These are phyloP conservation scores for Nasonovia ribisnigri DNA, from an alignment of 2,888 invertebrate genomes.

Conservation along the genomic window DNA sequence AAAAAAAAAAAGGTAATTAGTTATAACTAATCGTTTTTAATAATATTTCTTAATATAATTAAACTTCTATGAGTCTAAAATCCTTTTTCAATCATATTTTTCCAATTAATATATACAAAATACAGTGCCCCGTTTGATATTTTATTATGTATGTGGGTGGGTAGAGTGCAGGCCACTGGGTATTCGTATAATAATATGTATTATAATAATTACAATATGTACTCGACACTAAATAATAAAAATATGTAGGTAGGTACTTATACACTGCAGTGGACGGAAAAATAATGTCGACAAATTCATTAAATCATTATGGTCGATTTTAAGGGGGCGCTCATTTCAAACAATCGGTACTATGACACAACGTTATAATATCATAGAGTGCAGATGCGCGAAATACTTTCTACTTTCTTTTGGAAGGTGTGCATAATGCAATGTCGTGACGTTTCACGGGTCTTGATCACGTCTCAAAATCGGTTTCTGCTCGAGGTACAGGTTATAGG, in stretches of 20 bases:
- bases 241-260: not conserved
- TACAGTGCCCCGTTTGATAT: not conserved
- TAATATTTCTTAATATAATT: not conserved
- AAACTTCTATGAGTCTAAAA: not conserved
- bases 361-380: not conserved
- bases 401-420: not conserved
- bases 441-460: not conserved
- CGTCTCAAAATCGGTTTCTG: not conserved
- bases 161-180: not conserved
- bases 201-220: too few relatives aligned
- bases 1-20: too few relatives aligned
- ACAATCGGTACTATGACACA: not conserved
- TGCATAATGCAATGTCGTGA: not conserved
- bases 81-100: not conserved
- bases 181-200: not conserved
- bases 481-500: not conserved
- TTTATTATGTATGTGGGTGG: not conserved
- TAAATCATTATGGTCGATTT: not conserved
- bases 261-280: not conserved
- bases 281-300: not conserved
- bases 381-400: not conserved
- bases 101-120: not conserved
- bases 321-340: not conserved
- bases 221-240: not conserved
- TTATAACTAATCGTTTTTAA: not conserved